phyloP scores from a whole-genome alignment of 1,140 invertebrate genomes.

The Macrobrachium nipponense region DNA sequence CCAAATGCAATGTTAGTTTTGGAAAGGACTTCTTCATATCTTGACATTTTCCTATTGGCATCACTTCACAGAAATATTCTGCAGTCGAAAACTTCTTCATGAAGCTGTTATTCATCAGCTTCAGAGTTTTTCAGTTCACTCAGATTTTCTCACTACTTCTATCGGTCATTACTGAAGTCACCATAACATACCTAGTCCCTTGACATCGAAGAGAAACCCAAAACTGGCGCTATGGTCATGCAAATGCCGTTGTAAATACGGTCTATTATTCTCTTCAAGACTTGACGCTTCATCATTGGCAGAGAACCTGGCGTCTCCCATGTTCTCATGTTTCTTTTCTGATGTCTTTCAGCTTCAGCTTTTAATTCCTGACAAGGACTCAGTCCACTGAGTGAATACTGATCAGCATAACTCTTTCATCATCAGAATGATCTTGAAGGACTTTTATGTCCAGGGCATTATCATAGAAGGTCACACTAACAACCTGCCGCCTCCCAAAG shows the following conservation, averaged over 20 bases:
- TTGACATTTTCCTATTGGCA: conserved; percentile 4
- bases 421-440: conserved; percentile 5
- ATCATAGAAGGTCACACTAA: background rate
- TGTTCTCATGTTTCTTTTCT: conserved; percentile 29
- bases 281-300: conserved; percentile 28
- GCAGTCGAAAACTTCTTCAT: conserved; percentile 25
- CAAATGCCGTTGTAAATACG: conserved; percentile 6
- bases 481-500: too few species aligned
- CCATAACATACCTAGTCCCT: background rate
- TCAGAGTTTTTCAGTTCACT: background rate
- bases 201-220: background rate
- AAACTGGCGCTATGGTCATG: background rate
- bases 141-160: background rate
- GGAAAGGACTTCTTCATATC: background rate
- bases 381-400: conserved; percentile 1
- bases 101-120: conserved; percentile 11
- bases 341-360: conserved; percentile 3
- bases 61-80: conserved; percentile 18
- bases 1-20: conserved; percentile 3
- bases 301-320: conserved; percentile 14
- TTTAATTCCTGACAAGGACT: background rate
- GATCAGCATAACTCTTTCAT: conserved; percentile 15
- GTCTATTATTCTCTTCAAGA: conserved; percentile 2
- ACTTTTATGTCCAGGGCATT: background rate
- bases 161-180: background rate